Conservation (phyloP, 2,888 invertebrate species). For the Agrotis exclamationis region DNA sequence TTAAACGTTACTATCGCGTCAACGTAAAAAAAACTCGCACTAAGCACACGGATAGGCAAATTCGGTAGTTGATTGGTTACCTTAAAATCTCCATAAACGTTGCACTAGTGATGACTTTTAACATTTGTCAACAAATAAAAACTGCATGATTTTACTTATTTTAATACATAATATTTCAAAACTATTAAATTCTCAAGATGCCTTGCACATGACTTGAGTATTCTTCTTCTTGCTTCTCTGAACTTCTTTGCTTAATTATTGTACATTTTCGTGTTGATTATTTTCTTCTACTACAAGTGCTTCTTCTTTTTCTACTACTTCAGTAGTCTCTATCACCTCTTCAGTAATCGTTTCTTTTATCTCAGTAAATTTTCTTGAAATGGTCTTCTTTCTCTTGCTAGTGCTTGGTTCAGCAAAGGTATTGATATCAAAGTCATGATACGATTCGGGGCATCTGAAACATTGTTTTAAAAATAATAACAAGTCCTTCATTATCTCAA, state of each 20-base stretch:
- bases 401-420: not conserved
- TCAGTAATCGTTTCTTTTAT: not conserved
- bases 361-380: not conserved
- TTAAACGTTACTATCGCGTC: no score
- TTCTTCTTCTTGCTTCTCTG: not conserved
- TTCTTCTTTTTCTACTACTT: conserved; percentile 1
- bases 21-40: no score
- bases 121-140: no score
- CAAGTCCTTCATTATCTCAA: no score
- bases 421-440: conserved; percentile 43
- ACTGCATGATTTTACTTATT: no score
- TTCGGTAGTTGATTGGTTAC: no score
- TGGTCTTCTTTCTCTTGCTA: not conserved
- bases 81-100: not conserved
- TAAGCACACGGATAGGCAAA: no score
- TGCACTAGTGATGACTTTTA: not conserved
- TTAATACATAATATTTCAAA: no score
- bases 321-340: not conserved
- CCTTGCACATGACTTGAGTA: no score
- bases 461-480: not conserved
- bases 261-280: not conserved
- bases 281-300: not conserved
- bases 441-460: conserved; percentile 52
- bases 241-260: not conserved
- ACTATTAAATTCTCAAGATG: no score